A percentile compares a stretch with the other conserved stretches of the same genome.
Conservation (phyloP, 2,113 vertebrate species). For the Lamprologus lemairii region DNA sequence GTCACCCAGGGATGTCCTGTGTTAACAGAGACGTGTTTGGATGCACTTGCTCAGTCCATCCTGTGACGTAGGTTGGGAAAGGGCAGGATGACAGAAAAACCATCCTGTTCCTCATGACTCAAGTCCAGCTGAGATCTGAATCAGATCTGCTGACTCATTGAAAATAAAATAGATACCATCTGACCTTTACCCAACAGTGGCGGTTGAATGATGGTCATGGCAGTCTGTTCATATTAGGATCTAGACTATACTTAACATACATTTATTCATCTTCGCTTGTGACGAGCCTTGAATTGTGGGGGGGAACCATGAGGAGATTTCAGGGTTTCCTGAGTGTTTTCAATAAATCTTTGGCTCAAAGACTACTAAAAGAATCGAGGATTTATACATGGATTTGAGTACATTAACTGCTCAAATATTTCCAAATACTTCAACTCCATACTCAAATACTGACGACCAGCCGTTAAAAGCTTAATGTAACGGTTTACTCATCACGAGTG, state of each 20-base stretch:
- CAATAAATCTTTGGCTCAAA: not conserved
- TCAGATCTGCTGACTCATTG: not conserved
- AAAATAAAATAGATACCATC: not conserved
- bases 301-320: not conserved
- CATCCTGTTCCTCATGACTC: constrained; percentile 36
- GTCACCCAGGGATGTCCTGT: constrained; percentile 37
- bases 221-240: not conserved
- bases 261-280: not conserved
- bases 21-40: constrained; percentile 48
- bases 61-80: constrained; percentile 35
- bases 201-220: not conserved
- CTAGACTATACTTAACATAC: not conserved
- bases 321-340: not conserved
- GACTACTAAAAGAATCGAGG: fast-evolving
- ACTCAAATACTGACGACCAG: not conserved
- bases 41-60: constrained; percentile 46
- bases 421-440: not conserved
- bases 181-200: not conserved
- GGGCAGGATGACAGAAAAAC: constrained; percentile 43
- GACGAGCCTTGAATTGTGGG: not conserved
- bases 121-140: constrained; percentile 17
- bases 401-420: not conserved
- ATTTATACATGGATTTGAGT: not conserved
- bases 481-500: not conserved
- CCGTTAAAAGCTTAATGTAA: not conserved